Conservation (phyloP, 2,113 vertebrate genomes). For the Macaca fascicularis region T2T-MFA8v1.1 NC_088388.1:17691001-17691500, state of each 20-base stretch:
- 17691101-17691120: too few species aligned
- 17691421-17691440: not conserved
- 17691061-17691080: too few species aligned
- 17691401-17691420: rapidly evolving
- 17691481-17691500: not conserved
- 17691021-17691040: too few species aligned
- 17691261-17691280: not conserved
- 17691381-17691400: not conserved
- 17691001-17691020: too few species aligned
- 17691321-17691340: not conserved
- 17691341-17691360: not conserved
- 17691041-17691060: too few species aligned
- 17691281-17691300: not conserved
- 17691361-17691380: not conserved
- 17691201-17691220: not conserved
- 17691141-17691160: too few species aligned
- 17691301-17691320: not conserved
- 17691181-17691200: not conserved
- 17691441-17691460: not conserved
- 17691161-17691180: not conserved
- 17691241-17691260: not conserved
- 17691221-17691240: not conserved
- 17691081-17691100: too few species aligned
- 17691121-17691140: too few species aligned
- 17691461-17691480: not conserved